phyloP scores from a whole-genome alignment of 2,888 invertebrate species.

The Nezara viridula region DNA sequence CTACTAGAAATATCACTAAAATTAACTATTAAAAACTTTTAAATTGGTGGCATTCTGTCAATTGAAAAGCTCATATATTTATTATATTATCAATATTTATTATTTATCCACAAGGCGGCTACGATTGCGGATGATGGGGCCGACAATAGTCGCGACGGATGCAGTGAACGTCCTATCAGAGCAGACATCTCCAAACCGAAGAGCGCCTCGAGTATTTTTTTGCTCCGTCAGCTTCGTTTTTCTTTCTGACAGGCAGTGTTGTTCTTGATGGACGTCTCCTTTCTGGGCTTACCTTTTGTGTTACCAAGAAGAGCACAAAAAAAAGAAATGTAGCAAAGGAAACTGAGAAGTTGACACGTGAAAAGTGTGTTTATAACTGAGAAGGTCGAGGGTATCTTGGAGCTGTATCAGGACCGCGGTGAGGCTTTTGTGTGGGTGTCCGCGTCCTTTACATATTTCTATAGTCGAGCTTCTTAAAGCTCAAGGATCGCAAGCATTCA shows the following conservation, averaged over 20 bases:
- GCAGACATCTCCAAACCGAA: conserved; percentile 6
- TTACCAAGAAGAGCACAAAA: conserved; percentile 5
- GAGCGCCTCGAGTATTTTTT: conserved; percentile 24
- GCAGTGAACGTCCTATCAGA: background rate
- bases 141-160: background rate
- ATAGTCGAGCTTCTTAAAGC: background rate
- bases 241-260: conserved; percentile 43
- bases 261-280: conserved; percentile 49
- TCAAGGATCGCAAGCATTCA: background rate
- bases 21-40: too few species aligned
- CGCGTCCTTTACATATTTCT: conserved; percentile 4
- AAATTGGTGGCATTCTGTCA: too few species aligned
- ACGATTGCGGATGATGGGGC: background rate
- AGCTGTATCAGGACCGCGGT: background rate
- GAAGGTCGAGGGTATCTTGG: conserved; percentile 17
- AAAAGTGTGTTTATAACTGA: conserved; percentile 46
- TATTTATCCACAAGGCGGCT: background rate
- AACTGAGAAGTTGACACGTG: conserved; percentile 49
- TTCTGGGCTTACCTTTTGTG: conserved; percentile 41
- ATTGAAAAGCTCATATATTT: too few species aligned
- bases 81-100: background rate
- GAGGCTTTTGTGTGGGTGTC: conserved; percentile 4
- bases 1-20: too few species aligned
- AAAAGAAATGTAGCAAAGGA: conserved; percentile 22
- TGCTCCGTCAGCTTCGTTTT: conserved; percentile 35